Evolutionary conservation across 2,797 vertebrate species (phyloP).

Genomic region (Columba guinea): DNA sequence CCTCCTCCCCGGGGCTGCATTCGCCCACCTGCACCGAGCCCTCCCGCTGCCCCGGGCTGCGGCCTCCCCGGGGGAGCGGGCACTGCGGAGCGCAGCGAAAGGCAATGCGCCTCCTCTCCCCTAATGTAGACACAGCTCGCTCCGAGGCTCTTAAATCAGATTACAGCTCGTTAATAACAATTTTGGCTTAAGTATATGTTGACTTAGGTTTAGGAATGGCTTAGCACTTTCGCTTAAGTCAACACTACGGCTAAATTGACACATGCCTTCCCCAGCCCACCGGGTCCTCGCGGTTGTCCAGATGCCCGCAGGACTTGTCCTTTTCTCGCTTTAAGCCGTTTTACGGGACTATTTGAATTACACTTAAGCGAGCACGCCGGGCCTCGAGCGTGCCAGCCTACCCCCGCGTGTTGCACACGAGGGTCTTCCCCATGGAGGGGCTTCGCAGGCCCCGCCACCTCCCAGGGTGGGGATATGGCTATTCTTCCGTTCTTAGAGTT

Average conservation of each 20-base stretch:
- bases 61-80: neutral
- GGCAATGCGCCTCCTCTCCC: neutral
- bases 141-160: constrained; percentile 54
- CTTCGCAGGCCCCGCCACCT: neutral
- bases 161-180: constrained; percentile 65
- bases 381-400: neutral
- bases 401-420: neutral
- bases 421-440: neutral
- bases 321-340: neutral
- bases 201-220: constrained; percentile 68
- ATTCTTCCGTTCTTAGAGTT: no score
- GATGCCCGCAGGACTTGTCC: neutral
- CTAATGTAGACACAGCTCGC: constrained; percentile 1
- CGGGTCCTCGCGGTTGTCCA: neutral
- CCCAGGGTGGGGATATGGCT: neutral
- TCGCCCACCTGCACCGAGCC: neutral
- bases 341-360: neutral
- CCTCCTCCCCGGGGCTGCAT: neutral
- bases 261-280: constrained; percentile 14
- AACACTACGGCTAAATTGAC: constrained; percentile 48
- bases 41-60: neutral
- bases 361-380: neutral
- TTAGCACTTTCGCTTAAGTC: constrained; percentile 64
- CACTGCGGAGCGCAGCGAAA: neutral
- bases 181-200: constrained; percentile 69